A percentile compares a stretch with the other conserved stretches of the same genome.
Conservation (phyloP, 2,113 vertebrate genomes). For the Galeopterus variegatus region DNA sequence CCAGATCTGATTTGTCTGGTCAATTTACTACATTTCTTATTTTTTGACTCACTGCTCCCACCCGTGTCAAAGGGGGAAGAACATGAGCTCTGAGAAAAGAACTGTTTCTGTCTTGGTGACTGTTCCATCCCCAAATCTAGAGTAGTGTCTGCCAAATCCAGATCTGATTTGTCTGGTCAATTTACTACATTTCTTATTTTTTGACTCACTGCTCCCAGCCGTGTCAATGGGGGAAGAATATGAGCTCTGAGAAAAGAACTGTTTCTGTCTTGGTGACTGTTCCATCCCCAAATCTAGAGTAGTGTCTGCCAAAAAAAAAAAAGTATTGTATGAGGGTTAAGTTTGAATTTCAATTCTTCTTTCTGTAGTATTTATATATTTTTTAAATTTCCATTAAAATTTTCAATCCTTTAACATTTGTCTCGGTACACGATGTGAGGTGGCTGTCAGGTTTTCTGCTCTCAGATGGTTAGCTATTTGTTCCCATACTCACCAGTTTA, state of each 20-base stretch:
- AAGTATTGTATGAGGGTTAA: not conserved
- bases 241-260: not conserved
- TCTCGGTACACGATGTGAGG: not conserved
- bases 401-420: not conserved
- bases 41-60: no score
- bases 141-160: not conserved
- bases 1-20: not conserved
- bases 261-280: not conserved
- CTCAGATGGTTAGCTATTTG: not conserved
- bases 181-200: not conserved
- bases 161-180: no score
- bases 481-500: not conserved
- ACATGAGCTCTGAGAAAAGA: no score
- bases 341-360: not conserved
- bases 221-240: not conserved
- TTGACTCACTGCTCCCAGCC: not conserved
- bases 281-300: not conserved
- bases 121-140: no score
- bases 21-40: not conserved
- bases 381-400: not conserved
- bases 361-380: not conserved
- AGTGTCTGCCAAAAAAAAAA: not conserved
- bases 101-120: no score
- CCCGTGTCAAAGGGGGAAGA: no score
- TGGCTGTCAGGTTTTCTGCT: not conserved